Evolutionary conservation across 2,797 vertebrate genomes (phyloP).

Genomic region (Sphenodon punctatus): DNA sequence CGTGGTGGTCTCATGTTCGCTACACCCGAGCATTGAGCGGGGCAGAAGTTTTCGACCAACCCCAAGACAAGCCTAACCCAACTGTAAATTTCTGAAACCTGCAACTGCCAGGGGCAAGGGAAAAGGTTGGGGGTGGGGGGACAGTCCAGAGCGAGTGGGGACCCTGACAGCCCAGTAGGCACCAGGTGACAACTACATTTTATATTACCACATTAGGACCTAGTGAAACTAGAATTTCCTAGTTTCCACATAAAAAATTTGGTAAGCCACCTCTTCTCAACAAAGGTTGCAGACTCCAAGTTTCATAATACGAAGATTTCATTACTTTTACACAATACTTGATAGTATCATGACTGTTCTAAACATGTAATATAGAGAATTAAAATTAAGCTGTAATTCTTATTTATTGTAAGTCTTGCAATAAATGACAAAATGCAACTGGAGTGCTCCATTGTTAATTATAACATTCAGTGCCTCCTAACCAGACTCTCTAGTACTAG

Average conservation of each 20-base stretch:
- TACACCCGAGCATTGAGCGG: too few relatives aligned
- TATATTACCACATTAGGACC: background rate
- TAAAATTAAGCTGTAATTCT: background rate
- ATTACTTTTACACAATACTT: background rate
- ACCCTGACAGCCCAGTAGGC: too few relatives aligned
- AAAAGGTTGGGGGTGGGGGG: too few relatives aligned
- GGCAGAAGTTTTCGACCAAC: too few relatives aligned
- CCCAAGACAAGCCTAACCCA: too few relatives aligned
- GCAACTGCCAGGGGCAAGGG: too few relatives aligned
- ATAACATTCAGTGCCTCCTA: background rate
- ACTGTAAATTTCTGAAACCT: too few relatives aligned
- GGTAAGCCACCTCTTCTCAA: too few relatives aligned
- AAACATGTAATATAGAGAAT: background rate
- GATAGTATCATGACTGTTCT: background rate
- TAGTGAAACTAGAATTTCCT: background rate
- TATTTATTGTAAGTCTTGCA: too few relatives aligned
- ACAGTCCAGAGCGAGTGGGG: too few relatives aligned
- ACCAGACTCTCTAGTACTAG: background rate
- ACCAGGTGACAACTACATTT: background rate
- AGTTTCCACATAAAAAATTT: background rate
- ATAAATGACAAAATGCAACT: background rate
- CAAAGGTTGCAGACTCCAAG: background rate
- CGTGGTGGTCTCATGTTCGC: too few relatives aligned
- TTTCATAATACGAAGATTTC: background rate
- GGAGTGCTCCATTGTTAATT: background rate